Percentiles rank a stretch among this genome's conserved stretches.
These are phyloP conservation scores for Condylostylus longicornis DNA, from an alignment of 1,140 invertebrate species.

Conservation along the genomic window DNA sequence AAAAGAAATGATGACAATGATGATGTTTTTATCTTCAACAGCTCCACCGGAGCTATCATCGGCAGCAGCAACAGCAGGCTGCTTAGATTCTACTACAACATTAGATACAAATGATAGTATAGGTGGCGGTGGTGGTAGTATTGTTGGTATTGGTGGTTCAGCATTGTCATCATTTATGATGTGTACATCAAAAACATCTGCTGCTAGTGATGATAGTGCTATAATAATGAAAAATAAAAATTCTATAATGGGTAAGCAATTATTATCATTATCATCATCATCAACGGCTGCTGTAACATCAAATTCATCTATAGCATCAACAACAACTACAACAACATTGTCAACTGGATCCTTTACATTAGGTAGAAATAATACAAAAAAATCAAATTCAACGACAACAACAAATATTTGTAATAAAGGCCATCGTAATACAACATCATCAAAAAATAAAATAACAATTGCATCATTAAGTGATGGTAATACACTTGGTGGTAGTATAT, in stretches of 20 bases:
- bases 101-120: neutral
- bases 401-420: too few relatives aligned
- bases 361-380: neutral
- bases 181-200: neutral
- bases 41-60: neutral
- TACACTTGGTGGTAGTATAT: neutral
- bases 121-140: neutral
- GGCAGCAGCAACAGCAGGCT: constrained; percentile 13
- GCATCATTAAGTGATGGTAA: too few relatives aligned
- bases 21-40: constrained; percentile 14
- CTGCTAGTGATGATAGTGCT: neutral
- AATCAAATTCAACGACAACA: neutral
- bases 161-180: neutral
- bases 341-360: neutral
- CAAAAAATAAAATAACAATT: too few relatives aligned
- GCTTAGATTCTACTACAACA: neutral
- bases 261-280: constrained; percentile 13
- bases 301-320: neutral
- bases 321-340: neutral
- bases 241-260: too few relatives aligned
- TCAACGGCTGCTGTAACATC: constrained; percentile 10
- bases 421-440: neutral
- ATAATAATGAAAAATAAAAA: too few relatives aligned
- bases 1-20: constrained; percentile 24
- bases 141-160: neutral